phyloP scores from a whole-genome alignment of 2,888 invertebrate species.

The Coelogynopora nodosa region DNA sequence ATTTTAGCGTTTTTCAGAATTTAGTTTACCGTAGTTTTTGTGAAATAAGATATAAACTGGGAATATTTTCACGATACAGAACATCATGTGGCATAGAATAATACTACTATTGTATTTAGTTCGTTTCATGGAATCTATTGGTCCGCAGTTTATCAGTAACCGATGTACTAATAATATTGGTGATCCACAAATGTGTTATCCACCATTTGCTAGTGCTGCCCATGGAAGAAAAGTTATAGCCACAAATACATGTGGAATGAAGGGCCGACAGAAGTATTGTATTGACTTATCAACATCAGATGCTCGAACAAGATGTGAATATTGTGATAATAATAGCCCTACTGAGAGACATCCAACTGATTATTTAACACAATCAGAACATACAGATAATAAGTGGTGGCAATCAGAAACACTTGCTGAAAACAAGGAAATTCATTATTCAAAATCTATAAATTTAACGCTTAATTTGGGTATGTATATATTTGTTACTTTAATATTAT shows the following conservation, averaged over 20 bases:
- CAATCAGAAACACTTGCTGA: conserved; percentile 84
- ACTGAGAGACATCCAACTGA: conserved; percentile 21
- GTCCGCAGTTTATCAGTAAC: neutral
- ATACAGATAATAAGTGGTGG: conserved; percentile 59
- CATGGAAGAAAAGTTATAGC: conserved; percentile 62
- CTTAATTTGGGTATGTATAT: conserved; percentile 71
- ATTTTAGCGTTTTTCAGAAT: too few species aligned
- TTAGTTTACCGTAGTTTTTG: too few species aligned
- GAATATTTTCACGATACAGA: neutral
- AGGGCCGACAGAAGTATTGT: conserved; percentile 72
- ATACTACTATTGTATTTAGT: neutral
- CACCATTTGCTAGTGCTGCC: conserved; percentile 42
- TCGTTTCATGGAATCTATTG: neutral
- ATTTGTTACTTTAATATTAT: neutral
- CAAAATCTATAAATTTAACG: conserved; percentile 85
- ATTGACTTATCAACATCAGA: conserved; percentile 52
- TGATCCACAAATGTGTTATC: conserved; percentile 35
- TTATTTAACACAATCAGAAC: conserved; percentile 47
- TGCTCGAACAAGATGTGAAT: conserved; percentile 31
- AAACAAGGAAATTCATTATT: conserved; percentile 74
- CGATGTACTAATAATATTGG: neutral
- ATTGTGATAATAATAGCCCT: conserved; percentile 32
- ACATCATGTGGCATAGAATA: neutral
- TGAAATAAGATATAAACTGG: too few species aligned
- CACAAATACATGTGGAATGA: conserved; percentile 89